Percentiles rank a stretch among this genome's conserved stretches.
phyloP scores from a whole-genome alignment of 2,888 invertebrate species.

The Acrobasis consociella region DNA sequence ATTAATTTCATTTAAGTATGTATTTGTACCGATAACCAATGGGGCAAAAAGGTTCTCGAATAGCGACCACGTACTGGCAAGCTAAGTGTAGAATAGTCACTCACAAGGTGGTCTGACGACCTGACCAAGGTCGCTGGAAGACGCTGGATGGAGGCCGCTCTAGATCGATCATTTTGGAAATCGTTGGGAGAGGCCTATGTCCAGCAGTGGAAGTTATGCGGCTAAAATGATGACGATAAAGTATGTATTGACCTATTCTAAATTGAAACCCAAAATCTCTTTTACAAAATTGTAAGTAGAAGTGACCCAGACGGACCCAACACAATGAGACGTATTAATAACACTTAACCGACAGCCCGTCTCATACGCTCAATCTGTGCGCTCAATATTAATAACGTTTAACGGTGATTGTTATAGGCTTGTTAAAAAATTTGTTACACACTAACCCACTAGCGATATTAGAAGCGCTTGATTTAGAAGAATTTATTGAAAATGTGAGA shows the following conservation, averaged over 20 bases:
- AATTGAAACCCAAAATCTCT: not conserved
- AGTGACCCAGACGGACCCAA: constrained; percentile 2
- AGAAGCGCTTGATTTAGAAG: constrained; percentile 31
- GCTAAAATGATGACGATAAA: too few relatives aligned
- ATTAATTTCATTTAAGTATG: too few relatives aligned
- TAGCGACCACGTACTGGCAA: too few relatives aligned
- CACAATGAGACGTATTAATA: constrained; percentile 9
- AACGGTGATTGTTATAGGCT: constrained; percentile 35
- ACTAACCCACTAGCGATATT: constrained; percentile 34
- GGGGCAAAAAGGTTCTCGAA: too few relatives aligned
- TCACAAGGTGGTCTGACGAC: too few relatives aligned
- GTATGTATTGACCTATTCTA: not conserved
- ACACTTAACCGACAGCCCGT: constrained; percentile 3
- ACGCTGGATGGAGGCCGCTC: too few relatives aligned
- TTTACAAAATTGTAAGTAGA: not conserved
- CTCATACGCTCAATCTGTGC: constrained; percentile 11
- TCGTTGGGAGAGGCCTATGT: too few relatives aligned
- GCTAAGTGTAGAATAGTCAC: too few relatives aligned
- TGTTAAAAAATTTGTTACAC: constrained; percentile 37
- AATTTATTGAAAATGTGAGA: constrained; percentile 31
- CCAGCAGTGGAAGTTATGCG: too few relatives aligned
- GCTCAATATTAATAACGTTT: constrained; percentile 39
- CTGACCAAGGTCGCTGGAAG: too few relatives aligned
- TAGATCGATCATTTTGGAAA: too few relatives aligned
- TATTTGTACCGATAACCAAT: too few relatives aligned